These are phyloP conservation scores for Artemisiospiza belli DNA, from an alignment of 2,113 vertebrate species.

Conservation along the genomic window DNA sequence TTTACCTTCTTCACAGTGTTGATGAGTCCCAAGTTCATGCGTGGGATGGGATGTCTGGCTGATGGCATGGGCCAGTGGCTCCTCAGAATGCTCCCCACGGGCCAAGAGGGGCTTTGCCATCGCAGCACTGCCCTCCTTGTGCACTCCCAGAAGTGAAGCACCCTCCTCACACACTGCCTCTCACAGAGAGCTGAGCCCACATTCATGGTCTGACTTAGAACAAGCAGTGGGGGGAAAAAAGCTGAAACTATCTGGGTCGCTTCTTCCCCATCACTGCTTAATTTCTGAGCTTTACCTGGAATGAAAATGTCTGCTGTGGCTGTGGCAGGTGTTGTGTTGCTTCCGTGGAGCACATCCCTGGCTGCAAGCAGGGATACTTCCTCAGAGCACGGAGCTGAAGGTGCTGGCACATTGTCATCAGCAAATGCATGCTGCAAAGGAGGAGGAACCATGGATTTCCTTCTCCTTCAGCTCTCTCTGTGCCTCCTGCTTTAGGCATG, in stretches of 20 bases:
- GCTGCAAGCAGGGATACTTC: neutral
- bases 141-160: neutral
- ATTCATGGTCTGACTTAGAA: neutral
- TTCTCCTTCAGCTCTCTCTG: neutral
- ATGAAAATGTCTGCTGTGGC: neutral
- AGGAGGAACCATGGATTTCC: neutral
- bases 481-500: neutral
- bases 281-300: neutral
- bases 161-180: neutral
- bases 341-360: neutral
- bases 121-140: neutral
- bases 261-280: neutral
- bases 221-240: neutral
- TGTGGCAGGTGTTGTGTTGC: neutral
- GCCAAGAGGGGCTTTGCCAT: neutral
- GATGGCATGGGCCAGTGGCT: neutral
- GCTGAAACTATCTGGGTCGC: neutral
- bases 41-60: neutral
- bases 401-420: neutral
- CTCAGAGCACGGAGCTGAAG: neutral
- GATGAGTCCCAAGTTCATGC: neutral
- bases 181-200: neutral
- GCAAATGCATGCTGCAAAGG: neutral
- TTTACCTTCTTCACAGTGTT: neutral
- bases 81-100: neutral